These are phyloP conservation scores for Caenorhabditis japonica DNA, from an alignment of 2,888 invertebrate species.

Conservation along the genomic window DNA sequence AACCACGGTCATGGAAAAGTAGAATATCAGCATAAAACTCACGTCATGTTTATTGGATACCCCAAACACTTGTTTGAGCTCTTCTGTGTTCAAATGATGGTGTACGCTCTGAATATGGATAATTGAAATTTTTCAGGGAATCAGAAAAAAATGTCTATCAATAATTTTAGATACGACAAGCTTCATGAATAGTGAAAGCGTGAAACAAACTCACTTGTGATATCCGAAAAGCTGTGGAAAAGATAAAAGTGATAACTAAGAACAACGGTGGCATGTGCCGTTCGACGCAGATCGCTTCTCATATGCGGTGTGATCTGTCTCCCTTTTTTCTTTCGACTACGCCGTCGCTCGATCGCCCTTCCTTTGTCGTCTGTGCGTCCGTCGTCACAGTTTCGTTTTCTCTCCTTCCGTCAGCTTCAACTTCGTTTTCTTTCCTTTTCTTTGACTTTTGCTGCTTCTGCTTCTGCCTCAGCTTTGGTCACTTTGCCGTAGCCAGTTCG, in stretches of 20 bases:
- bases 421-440: constrained; percentile 17
- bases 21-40: constrained; percentile 1
- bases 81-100: constrained; percentile 67
- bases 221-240: constrained; percentile 42
- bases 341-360: constrained; percentile 19
- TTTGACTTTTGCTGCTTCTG: constrained; percentile 1
- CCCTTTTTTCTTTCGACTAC: constrained; percentile 18
- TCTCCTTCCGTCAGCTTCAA: constrained; percentile 16
- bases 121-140: background rate
- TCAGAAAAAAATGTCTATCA: background rate
- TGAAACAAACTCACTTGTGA: constrained; percentile 37
- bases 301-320: constrained; percentile 52
- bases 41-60: constrained; percentile 67
- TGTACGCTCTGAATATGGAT: constrained; percentile 67
- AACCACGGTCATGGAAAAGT: too few relatives aligned
- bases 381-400: constrained; percentile 11
- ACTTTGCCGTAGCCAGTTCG: constrained; percentile 53
- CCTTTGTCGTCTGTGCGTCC: constrained; percentile 24
- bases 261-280: constrained; percentile 59
- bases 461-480: constrained; percentile 30
- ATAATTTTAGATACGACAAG: background rate
- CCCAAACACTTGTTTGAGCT: constrained; percentile 73
- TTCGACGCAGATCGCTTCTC: constrained; percentile 51
- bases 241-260: constrained; percentile 44
- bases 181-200: background rate